Base-by-base conservation (phyloP, 2,113 vertebrate species). In the Thomomys bottae region DNA sequence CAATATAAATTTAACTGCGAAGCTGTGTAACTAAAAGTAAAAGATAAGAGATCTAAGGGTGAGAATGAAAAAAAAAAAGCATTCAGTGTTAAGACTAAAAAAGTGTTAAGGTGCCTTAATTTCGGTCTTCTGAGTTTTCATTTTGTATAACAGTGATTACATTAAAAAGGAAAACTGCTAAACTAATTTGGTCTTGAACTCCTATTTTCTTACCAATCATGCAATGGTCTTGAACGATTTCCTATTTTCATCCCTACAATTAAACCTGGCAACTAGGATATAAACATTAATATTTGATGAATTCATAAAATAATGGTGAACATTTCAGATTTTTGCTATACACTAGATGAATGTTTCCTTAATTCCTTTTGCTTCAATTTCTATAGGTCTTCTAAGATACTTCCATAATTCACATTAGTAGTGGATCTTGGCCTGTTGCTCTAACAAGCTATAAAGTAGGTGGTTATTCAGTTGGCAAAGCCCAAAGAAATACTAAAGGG, bases 331-430 rank as follows among this genome's bases (percentile, higher is more conserved):
- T 91, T 87, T 85, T 59, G 34, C 81, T 73, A 82, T 87, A 66
- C 54, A 72, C 40, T 59, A 84, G 21, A 91, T 66, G 83, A 89
- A 91, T 38, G 28, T 61, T 87, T 90, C n/a, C 73, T 76, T 34
- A 85, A 75, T 73, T 92, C 6, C 38, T 91, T 88, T 68, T 40
- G 64, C 54, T 66, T 88, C 38, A 84, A 87, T 61, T 79, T 92
- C 54, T 67, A 54, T 4, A 38, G 59, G 42, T 23, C n/a, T 78
- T 85, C 34, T 83, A 57, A 85, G 32, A 85, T 68, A 76, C 30
- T 57, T 57, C 8, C 4, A 36, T 26, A 82, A 82, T 40, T 68
- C n/a, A 75, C 42, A 84, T 87, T 79, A 92, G 36, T 88, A 83
- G 6, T 42, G 71, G 73, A 9, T 81, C 4, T 49, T 85, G 23